Percentiles rank a stretch among this genome's conserved stretches.
Evolutionary conservation across 2,888 invertebrate genomes (phyloP).

Genomic region (Eumerus sabulonum): DNA sequence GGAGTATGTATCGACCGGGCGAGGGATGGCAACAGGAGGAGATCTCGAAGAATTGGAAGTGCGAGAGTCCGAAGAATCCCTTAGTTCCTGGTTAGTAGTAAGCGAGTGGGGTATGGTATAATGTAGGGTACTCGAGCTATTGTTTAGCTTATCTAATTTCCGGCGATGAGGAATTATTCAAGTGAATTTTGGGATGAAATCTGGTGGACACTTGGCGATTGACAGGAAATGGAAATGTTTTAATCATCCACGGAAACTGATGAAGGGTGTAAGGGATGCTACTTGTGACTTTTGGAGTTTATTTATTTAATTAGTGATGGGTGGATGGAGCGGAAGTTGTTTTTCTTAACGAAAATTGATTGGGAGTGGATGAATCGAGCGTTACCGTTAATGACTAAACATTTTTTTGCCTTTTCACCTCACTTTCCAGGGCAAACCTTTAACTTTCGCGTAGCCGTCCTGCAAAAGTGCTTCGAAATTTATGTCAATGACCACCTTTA

Average conservation of each 20-base stretch:
- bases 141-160: slow-evolving; percentile 47
- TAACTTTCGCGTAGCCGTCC: slow-evolving; percentile 77
- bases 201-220: slow-evolving; percentile 1
- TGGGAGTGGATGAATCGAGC: too few species aligned
- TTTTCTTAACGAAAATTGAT: too few species aligned
- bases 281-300: too few species aligned
- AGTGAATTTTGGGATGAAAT: slow-evolving; percentile 16
- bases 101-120: too few species aligned
- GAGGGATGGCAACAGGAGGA: slow-evolving; percentile 79
- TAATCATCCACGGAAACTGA: slow-evolving; percentile 15
- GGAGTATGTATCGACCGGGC: slow-evolving; percentile 78
- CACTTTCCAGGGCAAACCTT: slow-evolving; percentile 74
- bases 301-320: too few species aligned
- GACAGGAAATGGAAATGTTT: slow-evolving; percentile 30
- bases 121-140: too few species aligned
- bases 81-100: slow-evolving; percentile 74
- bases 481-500: slow-evolving; percentile 78
- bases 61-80: slow-evolving; percentile 77
- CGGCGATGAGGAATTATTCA: slow-evolving; percentile 39
- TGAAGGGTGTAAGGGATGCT: background rate
- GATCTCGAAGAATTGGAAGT: slow-evolving; percentile 78
- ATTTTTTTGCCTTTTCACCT: too few species aligned
- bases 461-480: slow-evolving; percentile 78
- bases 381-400: too few species aligned
- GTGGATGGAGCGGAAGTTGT: too few species aligned